phyloP scores from a whole-genome alignment of 1,140 invertebrate genomes.

The Sycophaga agraensis region DNA sequence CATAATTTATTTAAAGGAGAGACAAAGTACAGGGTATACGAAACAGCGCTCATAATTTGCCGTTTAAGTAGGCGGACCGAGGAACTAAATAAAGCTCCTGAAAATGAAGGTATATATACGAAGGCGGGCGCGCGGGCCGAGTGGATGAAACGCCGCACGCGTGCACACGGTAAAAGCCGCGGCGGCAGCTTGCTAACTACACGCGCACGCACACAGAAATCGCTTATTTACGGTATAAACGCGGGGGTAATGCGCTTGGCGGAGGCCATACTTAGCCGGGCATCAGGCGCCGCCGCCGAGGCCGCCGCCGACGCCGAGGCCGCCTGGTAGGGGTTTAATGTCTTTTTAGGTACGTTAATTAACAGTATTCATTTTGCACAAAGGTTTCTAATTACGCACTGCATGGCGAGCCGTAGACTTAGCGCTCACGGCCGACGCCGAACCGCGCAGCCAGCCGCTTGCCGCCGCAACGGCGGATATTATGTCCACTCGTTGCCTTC shows the following conservation, averaged over 20 bases:
- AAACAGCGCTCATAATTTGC: background rate
- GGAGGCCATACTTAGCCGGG: slow-evolving; percentile 52
- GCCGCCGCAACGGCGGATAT: slow-evolving; percentile 11
- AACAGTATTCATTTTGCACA: slow-evolving; percentile 64
- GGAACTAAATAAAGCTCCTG: background rate
- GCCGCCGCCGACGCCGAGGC: background rate
- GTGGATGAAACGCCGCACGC: background rate
- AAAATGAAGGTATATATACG: slow-evolving; percentile 5
- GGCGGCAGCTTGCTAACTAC: background rate
- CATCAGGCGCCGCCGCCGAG: slow-evolving; percentile 37
- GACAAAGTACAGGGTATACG: background rate
- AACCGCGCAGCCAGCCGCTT: background rate
- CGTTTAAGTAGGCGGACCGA: slow-evolving; percentile 21
- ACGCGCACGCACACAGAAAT: slow-evolving; percentile 46
- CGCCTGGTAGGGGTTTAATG: slow-evolving; percentile 49
- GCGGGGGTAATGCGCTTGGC: slow-evolving; percentile 43
- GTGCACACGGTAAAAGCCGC: no score
- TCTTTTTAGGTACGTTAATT: slow-evolving; percentile 63
- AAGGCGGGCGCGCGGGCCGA: background rate
- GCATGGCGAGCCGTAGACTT: slow-evolving; percentile 55
- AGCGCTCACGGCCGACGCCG: slow-evolving; percentile 37
- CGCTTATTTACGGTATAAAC: slow-evolving; percentile 47
- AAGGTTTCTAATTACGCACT: slow-evolving; percentile 64
- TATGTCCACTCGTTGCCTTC: slow-evolving; percentile 13
- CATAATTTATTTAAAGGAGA: background rate